phyloP scores from a whole-genome alignment of 2,113 vertebrate species.

The Otolemur garnettii region DNA sequence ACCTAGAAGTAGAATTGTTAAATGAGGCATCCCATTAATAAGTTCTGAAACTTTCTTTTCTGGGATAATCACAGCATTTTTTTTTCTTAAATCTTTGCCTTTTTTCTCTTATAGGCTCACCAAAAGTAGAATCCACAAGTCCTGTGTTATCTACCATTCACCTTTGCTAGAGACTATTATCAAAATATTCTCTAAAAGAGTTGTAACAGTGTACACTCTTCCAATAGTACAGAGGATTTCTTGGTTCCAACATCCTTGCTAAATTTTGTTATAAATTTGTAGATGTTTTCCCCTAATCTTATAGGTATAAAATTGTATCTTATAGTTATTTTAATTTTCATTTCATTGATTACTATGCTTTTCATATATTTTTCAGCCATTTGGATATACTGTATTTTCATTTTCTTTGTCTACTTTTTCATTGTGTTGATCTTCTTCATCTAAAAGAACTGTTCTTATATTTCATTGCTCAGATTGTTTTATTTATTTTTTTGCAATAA shows the following conservation, averaged over 20 bases:
- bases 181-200: neutral
- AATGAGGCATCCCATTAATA: neutral
- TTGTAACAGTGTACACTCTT: neutral
- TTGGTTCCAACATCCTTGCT: neutral
- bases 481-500: neutral
- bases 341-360: neutral
- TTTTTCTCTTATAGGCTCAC: neutral
- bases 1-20: neutral
- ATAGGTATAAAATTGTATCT: neutral
- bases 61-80: neutral
- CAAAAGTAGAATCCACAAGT: neutral
- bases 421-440: neutral
- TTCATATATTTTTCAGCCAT: neutral
- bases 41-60: neutral
- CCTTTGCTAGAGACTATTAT: neutral
- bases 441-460: neutral
- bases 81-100: neutral
- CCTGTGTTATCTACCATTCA: neutral
- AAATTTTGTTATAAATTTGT: neutral
- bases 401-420: neutral
- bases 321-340: conserved; percentile 24
- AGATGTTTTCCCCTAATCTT: neutral
- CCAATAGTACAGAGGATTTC: neutral
- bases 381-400: neutral
- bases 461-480: neutral